phyloP scores from a whole-genome alignment of 2,888 invertebrate species.

The Conistra vaccinii region DNA sequence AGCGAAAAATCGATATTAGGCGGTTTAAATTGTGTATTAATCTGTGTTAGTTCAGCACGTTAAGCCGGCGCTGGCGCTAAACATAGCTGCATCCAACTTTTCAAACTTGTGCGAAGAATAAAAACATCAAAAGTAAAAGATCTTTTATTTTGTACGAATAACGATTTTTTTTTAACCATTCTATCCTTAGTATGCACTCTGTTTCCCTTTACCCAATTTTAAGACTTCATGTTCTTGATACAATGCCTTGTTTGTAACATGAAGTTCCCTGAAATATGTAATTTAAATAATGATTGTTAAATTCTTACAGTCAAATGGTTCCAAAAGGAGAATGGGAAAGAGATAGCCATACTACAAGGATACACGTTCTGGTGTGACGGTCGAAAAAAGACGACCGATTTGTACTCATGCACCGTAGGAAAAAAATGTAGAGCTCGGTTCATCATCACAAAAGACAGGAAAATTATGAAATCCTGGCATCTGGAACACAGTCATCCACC shows the following conservation, averaged over 20 bases:
- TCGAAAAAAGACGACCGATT: slow-evolving; percentile 22
- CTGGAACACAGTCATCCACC: slow-evolving; percentile 37
- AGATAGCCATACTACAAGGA: slow-evolving; percentile 68
- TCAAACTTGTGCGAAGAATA: background rate
- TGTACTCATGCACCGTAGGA: slow-evolving; percentile 21
- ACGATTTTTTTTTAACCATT: background rate
- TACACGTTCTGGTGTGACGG: slow-evolving; percentile 70
- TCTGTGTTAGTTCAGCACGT: background rate
- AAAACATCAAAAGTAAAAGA: background rate
- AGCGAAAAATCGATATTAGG: background rate
- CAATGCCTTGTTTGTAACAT: background rate
- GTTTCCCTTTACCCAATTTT: background rate
- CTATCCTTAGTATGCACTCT: background rate
- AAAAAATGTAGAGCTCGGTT: slow-evolving; percentile 48
- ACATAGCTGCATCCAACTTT: background rate
- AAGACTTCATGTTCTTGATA: background rate
- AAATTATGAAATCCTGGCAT: slow-evolving; percentile 21
- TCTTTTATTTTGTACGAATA: background rate
- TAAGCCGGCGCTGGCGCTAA: background rate
- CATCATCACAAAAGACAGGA: slow-evolving; percentile 20
- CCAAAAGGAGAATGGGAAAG: slow-evolving; percentile 64
- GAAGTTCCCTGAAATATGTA: background rate
- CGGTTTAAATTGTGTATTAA: background rate
- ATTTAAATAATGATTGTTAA: background rate
- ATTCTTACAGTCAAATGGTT: slow-evolving; percentile 45